Evolutionary conservation across 23 tunicate species (phyloP), one percentile per base, ranked within the genome.

Genomic region (Styela clava): DNA sequence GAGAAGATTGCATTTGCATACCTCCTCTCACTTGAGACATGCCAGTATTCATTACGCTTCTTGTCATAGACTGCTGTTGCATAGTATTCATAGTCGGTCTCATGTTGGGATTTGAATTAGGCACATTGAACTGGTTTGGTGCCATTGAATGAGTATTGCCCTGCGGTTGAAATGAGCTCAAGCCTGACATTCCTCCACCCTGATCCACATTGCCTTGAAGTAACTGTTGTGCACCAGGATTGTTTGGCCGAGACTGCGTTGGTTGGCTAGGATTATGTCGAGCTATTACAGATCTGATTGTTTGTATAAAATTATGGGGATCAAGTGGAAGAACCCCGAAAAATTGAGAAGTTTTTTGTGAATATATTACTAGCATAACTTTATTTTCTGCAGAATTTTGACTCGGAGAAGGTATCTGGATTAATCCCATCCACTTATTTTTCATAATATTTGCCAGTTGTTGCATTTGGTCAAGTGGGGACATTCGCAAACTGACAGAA

Each of bases 381-480:
- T 67, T 67, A 27, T 25, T 67, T 67, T 67, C 71, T 29, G 71
- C 71, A 18, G 71, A 16, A 29, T 67, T 67, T 67, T 27, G 71
- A 1, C 31, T 29, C 24, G 71, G 31, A 25, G 71, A 29, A 18
- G 19, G 71, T 25, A 67, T 67, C 24, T 67, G 71, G 31, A 67
- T 67, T 24, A 67, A 29, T 67, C 71, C 71, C 71, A 67, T 67
- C 71, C 71, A 67, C 31, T 29, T 67, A 67, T 67, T 67, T 1
- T 67, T 67, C 71, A 67, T 67, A 67, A 67, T 67, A 22, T 67
- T 67, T 67, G 71, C 71, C 0, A 67, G 71, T 25, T 27, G 31
- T 28, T 72, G 78, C 19, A 16, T 34, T 31, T 31, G 51, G 16
- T 72, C 78, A 31, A 18, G 36, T 31, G 78, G 52, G 22, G 78